These are phyloP conservation scores for Zapornia atra DNA, from an alignment of 2,113 vertebrate genomes.

Conservation along the genomic window DNA sequence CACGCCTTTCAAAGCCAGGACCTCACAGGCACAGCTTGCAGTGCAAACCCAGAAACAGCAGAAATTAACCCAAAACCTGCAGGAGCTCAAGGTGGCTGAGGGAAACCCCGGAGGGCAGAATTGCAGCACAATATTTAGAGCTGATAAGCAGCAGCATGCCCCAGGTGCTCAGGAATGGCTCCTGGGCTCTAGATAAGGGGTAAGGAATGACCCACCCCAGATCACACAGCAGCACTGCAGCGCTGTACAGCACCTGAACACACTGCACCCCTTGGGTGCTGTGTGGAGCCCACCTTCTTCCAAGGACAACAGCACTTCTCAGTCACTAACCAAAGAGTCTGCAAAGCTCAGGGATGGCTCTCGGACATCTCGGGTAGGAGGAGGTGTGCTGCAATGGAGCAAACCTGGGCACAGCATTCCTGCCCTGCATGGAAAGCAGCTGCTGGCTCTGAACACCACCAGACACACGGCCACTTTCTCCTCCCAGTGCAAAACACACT, in stretches of 20 bases:
- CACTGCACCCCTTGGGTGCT: rapidly evolving
- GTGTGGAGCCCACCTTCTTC: neutral
- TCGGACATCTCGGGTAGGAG: too few relatives aligned
- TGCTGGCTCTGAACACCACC: rapidly evolving
- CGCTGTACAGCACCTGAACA: rapidly evolving
- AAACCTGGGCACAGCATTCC: too few relatives aligned
- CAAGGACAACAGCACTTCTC: neutral
- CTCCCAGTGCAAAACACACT: neutral
- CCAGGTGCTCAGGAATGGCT: rapidly evolving
- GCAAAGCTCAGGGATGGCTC: neutral
- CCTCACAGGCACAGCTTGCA: neutral
- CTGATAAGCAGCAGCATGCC: neutral
- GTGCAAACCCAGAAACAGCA: neutral
- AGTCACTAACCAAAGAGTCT: rapidly evolving
- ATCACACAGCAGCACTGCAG: neutral
- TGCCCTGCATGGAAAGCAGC: rapidly evolving
- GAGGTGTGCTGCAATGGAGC: rapidly evolving
- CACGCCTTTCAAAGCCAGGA: neutral
- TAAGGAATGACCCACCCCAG: too few relatives aligned
- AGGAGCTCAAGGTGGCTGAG: rapidly evolving
- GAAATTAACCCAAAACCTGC: neutral
- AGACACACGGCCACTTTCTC: neutral
- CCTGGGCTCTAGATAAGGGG: neutral
- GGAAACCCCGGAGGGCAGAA: neutral
- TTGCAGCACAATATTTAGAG: rapidly evolving